phyloP scores from a whole-genome alignment of 1,140 invertebrate species.

The Eulimnadia texana region DNA sequence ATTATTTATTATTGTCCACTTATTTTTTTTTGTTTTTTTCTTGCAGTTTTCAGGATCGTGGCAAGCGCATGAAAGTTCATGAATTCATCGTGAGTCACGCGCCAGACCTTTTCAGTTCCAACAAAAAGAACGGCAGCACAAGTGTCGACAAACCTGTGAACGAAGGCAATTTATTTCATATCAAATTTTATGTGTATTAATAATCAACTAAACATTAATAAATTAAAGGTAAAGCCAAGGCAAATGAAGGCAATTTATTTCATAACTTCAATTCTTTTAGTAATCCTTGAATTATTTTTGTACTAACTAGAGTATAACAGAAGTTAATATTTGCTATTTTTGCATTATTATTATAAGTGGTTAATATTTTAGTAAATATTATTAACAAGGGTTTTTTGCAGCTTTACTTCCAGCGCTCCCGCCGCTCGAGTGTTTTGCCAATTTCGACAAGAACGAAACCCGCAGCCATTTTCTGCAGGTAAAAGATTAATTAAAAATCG shows the following conservation, averaged over 20 bases:
- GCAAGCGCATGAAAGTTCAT: conserved; percentile 63
- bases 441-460: conserved; percentile 9
- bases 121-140: conserved; percentile 35
- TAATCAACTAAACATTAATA: no score
- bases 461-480: conserved; percentile 10
- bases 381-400: conserved; percentile 30
- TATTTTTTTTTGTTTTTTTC: conserved; percentile 26
- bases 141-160: conserved; percentile 30
- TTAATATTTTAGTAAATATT: no score
- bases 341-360: no score
- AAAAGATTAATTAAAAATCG: neutral
- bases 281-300: no score
- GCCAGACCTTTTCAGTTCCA: conserved; percentile 44
- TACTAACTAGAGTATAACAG: no score
- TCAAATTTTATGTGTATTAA: conserved; percentile 15
- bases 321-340: no score
- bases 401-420: conserved; percentile 69
- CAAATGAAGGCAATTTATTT: no score
- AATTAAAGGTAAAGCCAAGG: no score
- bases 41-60: conserved; percentile 57
- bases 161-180: conserved; percentile 27
- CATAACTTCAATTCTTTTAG: no score
- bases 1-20: neutral
- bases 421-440: conserved; percentile 63
- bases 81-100: conserved; percentile 70